A percentile compares a stretch with the other conserved stretches of the same genome.
Conservation (phyloP, 2,797 vertebrate genomes). For the Lagodon rhomboides region DNA sequence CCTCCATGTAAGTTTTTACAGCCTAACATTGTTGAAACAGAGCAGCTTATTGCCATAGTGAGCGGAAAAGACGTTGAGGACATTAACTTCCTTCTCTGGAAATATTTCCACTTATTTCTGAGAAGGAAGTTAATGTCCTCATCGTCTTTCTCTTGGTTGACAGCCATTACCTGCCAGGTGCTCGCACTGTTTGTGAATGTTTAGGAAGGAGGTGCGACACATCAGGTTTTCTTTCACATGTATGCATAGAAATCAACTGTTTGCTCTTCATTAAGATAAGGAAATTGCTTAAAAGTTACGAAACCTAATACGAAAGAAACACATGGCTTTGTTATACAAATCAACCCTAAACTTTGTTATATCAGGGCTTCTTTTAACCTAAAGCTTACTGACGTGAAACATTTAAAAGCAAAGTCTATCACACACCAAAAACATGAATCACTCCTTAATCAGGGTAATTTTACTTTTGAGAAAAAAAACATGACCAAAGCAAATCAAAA, state of each 20-base stretch:
- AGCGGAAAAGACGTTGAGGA: no score
- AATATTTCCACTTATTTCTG: no score
- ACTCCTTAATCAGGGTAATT: constrained; percentile 9
- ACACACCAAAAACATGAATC: background rate
- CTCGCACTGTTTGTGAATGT: no score
- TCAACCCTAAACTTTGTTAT: background rate
- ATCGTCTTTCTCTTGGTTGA: no score
- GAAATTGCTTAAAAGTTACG: background rate
- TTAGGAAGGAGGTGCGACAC: no score
- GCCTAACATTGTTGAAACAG: no score
- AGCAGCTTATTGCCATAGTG: no score
- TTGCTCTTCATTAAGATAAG: background rate
- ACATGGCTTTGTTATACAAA: background rate
- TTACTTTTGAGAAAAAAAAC: constrained; percentile 14
- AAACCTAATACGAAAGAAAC: background rate
- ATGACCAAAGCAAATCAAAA: constrained; percentile 4
- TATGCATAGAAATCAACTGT: background rate
- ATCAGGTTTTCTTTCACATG: background rate
- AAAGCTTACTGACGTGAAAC: background rate
- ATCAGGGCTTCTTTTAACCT: background rate
- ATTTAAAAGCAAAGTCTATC: background rate
- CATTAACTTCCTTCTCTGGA: no score
- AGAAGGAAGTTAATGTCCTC: no score
- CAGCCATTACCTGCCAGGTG: no score
- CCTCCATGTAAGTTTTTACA: no score